Conservation (phyloP, 2,797 vertebrate genomes). For the Brachyrhaphis roseni region DNA sequence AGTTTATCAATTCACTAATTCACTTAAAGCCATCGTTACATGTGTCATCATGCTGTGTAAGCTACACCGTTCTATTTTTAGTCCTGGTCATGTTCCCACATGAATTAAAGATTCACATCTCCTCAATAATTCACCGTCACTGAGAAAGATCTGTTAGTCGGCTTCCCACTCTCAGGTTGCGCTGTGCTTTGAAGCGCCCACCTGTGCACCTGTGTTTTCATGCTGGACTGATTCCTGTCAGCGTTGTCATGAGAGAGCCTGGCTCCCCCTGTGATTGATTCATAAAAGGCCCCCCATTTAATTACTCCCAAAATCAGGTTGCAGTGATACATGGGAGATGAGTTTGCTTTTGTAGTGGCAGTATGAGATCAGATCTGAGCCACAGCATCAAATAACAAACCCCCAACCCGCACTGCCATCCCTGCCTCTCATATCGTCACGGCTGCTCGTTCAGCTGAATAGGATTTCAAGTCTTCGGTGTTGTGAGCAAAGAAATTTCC, state of each 20-base stretch:
- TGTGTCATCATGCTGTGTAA: slow-evolving; percentile 30
- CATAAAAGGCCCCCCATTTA: slow-evolving; percentile 67
- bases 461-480: slow-evolving; percentile 60
- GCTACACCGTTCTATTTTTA: slow-evolving; percentile 61
- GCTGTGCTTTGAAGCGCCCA: slow-evolving; percentile 60
- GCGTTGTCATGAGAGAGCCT: slow-evolving; percentile 56
- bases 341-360: slow-evolving; percentile 33
- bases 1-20: slow-evolving; percentile 27
- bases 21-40: slow-evolving; percentile 31
- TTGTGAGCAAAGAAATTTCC: slow-evolving; percentile 57
- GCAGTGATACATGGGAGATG: slow-evolving; percentile 54
- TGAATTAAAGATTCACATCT: slow-evolving; percentile 73
- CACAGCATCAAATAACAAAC: slow-evolving; percentile 47
- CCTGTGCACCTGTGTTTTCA: slow-evolving; percentile 52
- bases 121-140: slow-evolving; percentile 77
- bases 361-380: slow-evolving; percentile 51
- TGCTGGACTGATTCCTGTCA: slow-evolving; percentile 56
- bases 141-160: slow-evolving; percentile 68
- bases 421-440: slow-evolving; percentile 40
- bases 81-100: slow-evolving; percentile 66
- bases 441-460: slow-evolving; percentile 49
- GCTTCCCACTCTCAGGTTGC: slow-evolving; percentile 53
- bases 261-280: slow-evolving; percentile 62
- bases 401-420: neutral
- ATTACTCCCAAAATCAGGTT: slow-evolving; percentile 72